Percentiles rank a stretch among this genome's conserved stretches.
Conservation (phyloP, 2,113 vertebrate genomes). For the Xenus cinereus region DNA sequence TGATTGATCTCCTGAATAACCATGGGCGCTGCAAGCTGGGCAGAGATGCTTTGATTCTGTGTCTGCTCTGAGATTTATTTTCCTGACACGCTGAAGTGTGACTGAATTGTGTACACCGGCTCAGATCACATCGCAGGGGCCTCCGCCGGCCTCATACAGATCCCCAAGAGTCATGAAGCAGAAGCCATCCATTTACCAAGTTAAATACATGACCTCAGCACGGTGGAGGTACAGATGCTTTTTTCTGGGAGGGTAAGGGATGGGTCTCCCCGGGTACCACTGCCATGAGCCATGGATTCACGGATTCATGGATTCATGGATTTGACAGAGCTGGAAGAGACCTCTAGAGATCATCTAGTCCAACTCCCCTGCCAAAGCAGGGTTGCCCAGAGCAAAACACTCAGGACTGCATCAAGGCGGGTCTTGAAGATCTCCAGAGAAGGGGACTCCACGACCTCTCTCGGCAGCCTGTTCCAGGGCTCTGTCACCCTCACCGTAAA, state of each 20-base stretch:
- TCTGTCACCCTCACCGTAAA: no score
- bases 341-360: no score
- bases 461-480: no score
- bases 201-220: background rate
- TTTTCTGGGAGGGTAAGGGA: background rate
- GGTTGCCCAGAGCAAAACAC: no score
- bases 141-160: background rate
- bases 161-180: background rate
- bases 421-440: no score
- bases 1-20: slow-evolving; percentile 29
- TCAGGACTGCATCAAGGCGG: no score
- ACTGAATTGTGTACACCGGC: background rate
- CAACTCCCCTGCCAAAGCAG: no score
- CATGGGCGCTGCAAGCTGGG: background rate
- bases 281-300: accelerated
- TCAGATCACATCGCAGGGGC: background rate
- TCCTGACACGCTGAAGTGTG: background rate
- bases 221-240: background rate
- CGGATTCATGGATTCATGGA: no score
- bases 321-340: no score
- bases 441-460: no score
- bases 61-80: background rate
- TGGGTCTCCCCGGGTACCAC: background rate
- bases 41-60: background rate
- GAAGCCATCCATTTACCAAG: background rate